These are phyloP conservation scores for Blennius ocellaris DNA, from an alignment of 2,113 vertebrate species.

Conservation along the genomic window DNA sequence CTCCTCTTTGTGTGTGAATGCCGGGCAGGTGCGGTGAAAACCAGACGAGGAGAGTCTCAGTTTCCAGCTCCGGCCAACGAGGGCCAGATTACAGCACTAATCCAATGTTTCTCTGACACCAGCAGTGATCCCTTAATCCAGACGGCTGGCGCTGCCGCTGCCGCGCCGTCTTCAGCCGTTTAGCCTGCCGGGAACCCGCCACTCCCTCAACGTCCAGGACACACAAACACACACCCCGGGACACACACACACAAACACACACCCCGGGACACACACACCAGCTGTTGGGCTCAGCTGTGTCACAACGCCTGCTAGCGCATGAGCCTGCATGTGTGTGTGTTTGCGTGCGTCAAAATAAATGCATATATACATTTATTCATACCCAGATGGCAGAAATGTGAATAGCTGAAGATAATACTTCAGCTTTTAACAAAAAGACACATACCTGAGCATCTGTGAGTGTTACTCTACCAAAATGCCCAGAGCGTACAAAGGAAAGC, in stretches of 20 bases:
- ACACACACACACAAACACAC: constrained; percentile 38
- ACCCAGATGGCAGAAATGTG: constrained; percentile 56
- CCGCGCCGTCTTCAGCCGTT: constrained; percentile 53
- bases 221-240: constrained; percentile 36
- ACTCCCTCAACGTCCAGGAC: constrained; percentile 12
- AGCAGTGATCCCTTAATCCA: constrained; percentile 77
- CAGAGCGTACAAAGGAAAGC: not conserved
- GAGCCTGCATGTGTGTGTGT: constrained; percentile 23
- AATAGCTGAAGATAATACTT: constrained; percentile 25
- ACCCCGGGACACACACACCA: constrained; percentile 63
- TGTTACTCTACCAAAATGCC: not conserved
- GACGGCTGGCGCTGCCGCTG: constrained; percentile 59
- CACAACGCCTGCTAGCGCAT: constrained; percentile 22
- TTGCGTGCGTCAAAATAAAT: constrained; percentile 27
- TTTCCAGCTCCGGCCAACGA: constrained; percentile 51
- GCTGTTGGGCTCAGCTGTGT: constrained; percentile 76
- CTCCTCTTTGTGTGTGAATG: constrained; percentile 31
- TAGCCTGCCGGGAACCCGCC: constrained; percentile 27
- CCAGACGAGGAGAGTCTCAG: constrained; percentile 17
- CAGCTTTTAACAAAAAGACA: constrained; percentile 20
- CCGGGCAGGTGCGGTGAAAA: constrained; percentile 38
- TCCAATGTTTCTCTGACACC: constrained; percentile 79
- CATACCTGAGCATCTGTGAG: not conserved
- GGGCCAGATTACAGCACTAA: constrained; percentile 74
- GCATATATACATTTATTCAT: constrained; percentile 57